These are phyloP conservation scores for Perognathus longimembris DNA, from an alignment of 2,113 vertebrate species.

Conservation along the genomic window DNA sequence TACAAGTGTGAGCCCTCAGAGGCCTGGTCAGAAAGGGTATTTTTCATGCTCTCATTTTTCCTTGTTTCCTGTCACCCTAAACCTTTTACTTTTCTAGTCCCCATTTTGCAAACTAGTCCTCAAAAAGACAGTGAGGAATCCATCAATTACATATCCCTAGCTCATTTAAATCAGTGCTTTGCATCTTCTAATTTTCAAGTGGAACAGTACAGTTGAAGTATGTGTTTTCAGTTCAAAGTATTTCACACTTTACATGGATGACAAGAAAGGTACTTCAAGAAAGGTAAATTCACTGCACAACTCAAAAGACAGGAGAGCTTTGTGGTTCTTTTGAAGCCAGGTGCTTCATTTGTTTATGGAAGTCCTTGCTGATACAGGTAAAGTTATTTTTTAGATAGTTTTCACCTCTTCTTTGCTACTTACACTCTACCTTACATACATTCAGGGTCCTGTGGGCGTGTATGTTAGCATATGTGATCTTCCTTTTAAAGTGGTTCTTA, in stretches of 20 bases:
- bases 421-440: background rate
- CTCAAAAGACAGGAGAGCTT: background rate
- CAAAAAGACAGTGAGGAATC: background rate
- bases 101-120: background rate
- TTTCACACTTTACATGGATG: background rate
- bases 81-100: background rate
- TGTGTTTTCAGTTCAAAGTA: background rate
- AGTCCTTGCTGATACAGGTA: background rate
- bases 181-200: background rate
- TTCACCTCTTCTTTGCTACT: background rate
- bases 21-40: no score
- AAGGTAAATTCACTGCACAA: no score
- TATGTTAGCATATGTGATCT: background rate
- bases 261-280: background rate
- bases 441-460: background rate
- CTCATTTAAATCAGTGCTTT: conserved; percentile 30
- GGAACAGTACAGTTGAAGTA: background rate
- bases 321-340: background rate
- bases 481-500: background rate
- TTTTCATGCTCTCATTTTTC: background rate
- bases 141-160: background rate
- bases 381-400: background rate
- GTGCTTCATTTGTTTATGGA: background rate
- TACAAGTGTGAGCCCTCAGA: no score
- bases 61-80: background rate